phyloP scores from a whole-genome alignment of 2,797 vertebrate species.

The Microtus obscurus region DNA sequence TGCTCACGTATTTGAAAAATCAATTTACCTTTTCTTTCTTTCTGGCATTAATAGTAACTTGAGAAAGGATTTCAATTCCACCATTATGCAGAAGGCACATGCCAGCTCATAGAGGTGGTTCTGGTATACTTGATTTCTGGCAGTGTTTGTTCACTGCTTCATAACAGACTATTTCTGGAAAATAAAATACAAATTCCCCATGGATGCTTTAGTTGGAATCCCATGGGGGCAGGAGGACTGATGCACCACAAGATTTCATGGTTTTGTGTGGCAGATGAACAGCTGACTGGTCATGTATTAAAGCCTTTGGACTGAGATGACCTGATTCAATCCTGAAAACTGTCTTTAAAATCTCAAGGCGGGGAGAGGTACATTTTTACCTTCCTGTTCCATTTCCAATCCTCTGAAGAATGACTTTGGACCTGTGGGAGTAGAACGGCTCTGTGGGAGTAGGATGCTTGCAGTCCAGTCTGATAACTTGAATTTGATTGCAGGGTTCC shows the following conservation, averaged over 20 bases:
- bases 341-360: not conserved
- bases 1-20: not conserved
- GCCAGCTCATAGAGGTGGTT: not conserved
- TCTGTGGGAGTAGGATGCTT: not conserved
- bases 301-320: not conserved
- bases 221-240: not conserved
- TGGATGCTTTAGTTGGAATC: not conserved
- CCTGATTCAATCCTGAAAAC: conserved; percentile 1
- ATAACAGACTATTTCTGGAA: not conserved
- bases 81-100: not conserved
- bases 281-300: not conserved
- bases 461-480: not conserved
- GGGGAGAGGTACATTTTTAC: not conserved
- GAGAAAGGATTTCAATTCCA: not conserved
- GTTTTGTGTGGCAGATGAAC: not conserved
- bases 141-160: not conserved
- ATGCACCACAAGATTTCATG: not conserved
- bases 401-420: not conserved
- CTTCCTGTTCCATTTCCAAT: not conserved
- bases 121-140: not conserved
- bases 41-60: not conserved
- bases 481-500: not conserved
- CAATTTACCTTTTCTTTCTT: not conserved
- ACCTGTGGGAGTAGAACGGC: no score
- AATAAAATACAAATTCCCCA: not conserved